These are phyloP conservation scores for Pocillopora verrucosa DNA, from an alignment of 64 coral and sea anemone genomes.

Conservation along the genomic window DNA sequence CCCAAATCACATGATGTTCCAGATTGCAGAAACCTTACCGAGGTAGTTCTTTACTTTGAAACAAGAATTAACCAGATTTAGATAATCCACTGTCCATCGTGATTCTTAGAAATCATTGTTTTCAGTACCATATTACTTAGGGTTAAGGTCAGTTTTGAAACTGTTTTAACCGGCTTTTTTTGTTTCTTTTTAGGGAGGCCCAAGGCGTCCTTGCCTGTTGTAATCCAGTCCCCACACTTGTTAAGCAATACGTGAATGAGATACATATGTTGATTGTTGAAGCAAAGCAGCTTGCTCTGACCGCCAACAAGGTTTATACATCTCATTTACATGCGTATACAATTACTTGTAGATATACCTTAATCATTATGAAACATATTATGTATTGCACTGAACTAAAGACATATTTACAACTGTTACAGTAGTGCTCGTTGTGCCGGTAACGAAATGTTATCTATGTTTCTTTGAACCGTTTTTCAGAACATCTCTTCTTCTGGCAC, in stretches of 20 bases:
- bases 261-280: slow-evolving; percentile 81
- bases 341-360: no score
- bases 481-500: neutral
- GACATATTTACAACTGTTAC: no score
- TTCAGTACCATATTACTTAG: no score
- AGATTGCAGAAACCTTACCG: slow-evolving; percentile 78
- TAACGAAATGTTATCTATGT: neutral
- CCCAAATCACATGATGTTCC: slow-evolving; percentile 96
- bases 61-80: no score
- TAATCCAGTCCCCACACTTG: slow-evolving; percentile 92
- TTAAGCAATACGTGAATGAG: slow-evolving; percentile 91
- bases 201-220: slow-evolving; percentile 95
- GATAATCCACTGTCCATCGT: no score
- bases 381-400: neutral
- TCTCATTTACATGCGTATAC: no score
- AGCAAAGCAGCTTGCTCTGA: slow-evolving; percentile 63
- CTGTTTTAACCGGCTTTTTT: neutral
- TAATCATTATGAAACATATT: neutral
- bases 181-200: slow-evolving; percentile 51
- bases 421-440: neutral
- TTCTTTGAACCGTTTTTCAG: neutral
- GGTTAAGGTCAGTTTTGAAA: no score
- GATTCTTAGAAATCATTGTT: no score
- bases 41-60: slow-evolving; percentile 34
- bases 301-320: slow-evolving; percentile 26